Conservation (phyloP, 2,113 vertebrate species). For the Microtus ochrogaster region DNA sequence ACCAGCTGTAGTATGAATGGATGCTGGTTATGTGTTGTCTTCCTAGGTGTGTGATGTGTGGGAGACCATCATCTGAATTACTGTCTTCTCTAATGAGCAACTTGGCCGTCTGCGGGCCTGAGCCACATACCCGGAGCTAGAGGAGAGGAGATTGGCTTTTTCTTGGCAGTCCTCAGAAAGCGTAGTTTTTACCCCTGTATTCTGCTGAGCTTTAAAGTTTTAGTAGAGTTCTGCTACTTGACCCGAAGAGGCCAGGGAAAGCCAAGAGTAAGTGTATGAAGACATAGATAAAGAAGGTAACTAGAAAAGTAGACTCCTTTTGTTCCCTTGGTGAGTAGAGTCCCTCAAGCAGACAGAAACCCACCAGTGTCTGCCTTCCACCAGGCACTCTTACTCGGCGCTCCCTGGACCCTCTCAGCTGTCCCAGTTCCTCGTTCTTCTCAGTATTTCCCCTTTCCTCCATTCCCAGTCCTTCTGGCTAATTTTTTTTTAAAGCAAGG, state of each 20-base stretch:
- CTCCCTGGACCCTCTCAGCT: neutral
- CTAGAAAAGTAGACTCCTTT: neutral
- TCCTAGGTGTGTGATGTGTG: neutral
- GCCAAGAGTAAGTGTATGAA: neutral
- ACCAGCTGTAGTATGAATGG: neutral
- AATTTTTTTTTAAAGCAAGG: neutral
- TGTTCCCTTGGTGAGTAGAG: neutral
- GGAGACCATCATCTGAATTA: neutral
- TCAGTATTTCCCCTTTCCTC: neutral
- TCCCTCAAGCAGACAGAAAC: neutral
- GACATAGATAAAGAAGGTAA: neutral
- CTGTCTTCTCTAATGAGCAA: constrained; percentile 53
- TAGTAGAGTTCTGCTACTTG: neutral
- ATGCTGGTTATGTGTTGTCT: neutral
- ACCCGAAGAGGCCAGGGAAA: neutral
- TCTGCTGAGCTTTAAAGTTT: neutral
- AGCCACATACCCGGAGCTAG: neutral
- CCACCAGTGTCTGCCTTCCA: neutral
- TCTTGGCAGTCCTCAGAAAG: neutral
- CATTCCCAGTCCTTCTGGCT: neutral
- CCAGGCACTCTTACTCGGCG: no score
- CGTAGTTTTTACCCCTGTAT: neutral
- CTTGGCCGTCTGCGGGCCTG: neutral
- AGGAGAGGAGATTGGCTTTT: neutral
- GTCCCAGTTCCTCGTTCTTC: neutral